phyloP scores from a whole-genome alignment of 2,797 vertebrate species.

The Rachycentron canadum region DNA sequence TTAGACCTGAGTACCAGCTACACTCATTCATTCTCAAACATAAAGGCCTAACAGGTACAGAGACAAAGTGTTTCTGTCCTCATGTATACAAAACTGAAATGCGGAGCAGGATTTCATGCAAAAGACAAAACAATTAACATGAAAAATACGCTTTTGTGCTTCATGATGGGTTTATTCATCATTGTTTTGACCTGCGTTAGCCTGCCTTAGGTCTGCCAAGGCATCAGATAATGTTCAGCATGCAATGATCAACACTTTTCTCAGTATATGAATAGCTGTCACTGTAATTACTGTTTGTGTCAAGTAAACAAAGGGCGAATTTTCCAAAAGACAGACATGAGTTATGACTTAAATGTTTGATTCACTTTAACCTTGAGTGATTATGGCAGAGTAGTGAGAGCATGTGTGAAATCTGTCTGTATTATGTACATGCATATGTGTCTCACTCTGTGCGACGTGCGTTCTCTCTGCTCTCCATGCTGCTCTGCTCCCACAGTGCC shows the following conservation, averaged over 20 bases:
- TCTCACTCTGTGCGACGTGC: constrained; percentile 53
- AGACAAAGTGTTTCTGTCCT: neutral
- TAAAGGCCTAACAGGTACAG: constrained; percentile 23
- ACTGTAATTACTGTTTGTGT: neutral
- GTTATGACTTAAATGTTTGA: constrained; percentile 34
- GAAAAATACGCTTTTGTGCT: constrained; percentile 32
- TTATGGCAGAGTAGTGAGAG: neutral
- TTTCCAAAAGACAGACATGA: constrained; percentile 9
- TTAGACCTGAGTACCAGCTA: constrained; percentile 31
- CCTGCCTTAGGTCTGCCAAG: constrained; percentile 26
- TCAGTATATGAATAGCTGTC: neutral
- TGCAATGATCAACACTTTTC: neutral
- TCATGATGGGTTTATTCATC: constrained; percentile 39
- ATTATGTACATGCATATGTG: constrained; percentile 40
- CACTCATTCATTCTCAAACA: constrained; percentile 36
- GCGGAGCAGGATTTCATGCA: constrained; percentile 18
- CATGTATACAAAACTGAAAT: neutral
- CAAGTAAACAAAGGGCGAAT: constrained; percentile 24
- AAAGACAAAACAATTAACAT: constrained; percentile 52
- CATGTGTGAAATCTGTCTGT: constrained; percentile 20
- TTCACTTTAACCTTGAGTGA: constrained; percentile 56
- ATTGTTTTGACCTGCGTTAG: constrained; percentile 25
- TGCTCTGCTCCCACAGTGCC: constrained; percentile 83
- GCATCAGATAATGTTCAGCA: neutral
- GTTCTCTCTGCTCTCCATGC: constrained; percentile 73